phyloP scores from a whole-genome alignment of 2,888 invertebrate species.

The Bembecia ichneumoniformis region DNA sequence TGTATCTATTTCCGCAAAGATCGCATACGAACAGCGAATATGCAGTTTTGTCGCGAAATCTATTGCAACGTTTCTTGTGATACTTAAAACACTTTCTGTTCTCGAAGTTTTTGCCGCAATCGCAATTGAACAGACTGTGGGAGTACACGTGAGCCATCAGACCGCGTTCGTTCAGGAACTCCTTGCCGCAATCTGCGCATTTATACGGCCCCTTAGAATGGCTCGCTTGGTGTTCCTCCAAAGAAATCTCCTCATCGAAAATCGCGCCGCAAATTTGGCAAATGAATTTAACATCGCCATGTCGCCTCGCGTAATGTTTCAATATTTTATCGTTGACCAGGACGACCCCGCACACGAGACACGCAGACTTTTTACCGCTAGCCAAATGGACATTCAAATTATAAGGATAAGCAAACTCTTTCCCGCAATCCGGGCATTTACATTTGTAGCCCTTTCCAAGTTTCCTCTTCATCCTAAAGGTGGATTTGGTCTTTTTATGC shows the following conservation, averaged over 20 bases:
- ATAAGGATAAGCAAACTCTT: constrained; percentile 24
- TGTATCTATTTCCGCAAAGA: constrained; percentile 41
- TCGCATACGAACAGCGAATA: constrained; percentile 32
- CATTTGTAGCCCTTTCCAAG: constrained; percentile 5
- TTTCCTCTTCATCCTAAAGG: constrained; percentile 5
- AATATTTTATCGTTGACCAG: constrained; percentile 28
- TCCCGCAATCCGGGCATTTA: constrained; percentile 37
- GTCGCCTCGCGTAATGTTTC: constrained; percentile 28
- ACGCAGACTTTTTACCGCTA: constrained; percentile 31
- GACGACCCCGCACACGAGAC: constrained; percentile 29
- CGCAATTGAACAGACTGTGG: constrained; percentile 44
- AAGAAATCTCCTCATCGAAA: constrained; percentile 19
- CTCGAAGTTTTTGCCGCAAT: constrained; percentile 39
- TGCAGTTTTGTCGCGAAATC: background rate
- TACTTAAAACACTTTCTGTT: constrained; percentile 43
- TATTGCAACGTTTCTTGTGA: constrained; percentile 19
- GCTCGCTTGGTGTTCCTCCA: constrained; percentile 21
- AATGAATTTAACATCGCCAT: constrained; percentile 17
- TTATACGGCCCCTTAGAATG: constrained; percentile 21
- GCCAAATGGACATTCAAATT: constrained; percentile 40
- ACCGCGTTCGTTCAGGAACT: constrained; percentile 34
- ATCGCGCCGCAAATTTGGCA: constrained; percentile 35
- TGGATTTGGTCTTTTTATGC: constrained; percentile 5
- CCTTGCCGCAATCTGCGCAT: constrained; percentile 37
- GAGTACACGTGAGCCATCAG: constrained; percentile 39